Evolutionary conservation across 2,888 invertebrate species (phyloP), one percentile per base, ranked within the genome.

Genomic region (Caenorhabditis angaria): DNA sequence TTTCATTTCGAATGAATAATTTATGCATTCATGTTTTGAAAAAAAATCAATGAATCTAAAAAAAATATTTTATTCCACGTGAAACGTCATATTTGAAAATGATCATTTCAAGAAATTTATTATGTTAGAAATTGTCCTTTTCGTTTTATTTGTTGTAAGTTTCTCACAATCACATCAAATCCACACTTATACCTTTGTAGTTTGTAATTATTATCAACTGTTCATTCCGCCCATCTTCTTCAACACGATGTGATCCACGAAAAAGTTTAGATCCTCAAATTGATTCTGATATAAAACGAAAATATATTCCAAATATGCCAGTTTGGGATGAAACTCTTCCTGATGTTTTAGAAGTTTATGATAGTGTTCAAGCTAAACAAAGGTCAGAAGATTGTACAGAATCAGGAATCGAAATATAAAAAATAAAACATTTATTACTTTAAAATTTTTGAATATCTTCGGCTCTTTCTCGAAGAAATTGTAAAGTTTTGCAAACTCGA

Each of bases 401-500:
- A 14, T 41, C 41, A 18, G 41, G 41, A 10, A 41, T 41, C 18
- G 41, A 41, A 41, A 41, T 41, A 12, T 14, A n/a, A n/a, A n/a
- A n/a, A 35, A 58, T 27, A 54, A 25, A 54, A 54, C 25, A 54
- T 24, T 51, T 24, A 51, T 51, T 18, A 6, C 51, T 24, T 51
- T 22, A 24, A 22, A 51, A 24, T 27, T 54, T 25, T 58, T 35
- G 35, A 3, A 58, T 41, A 47, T 58, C 25, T 6, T 35, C 18
- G 2, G 58, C 35, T 25, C 58, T 2, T 35, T 58, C 58, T 50
- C 29, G 48, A 18, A 60, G n/a, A n/a, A 60, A 32, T 50, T 50
- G 27, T 22, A 62, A 35, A 22, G 62, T 62, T 14, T 29, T 22
- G n/a, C 50, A 51, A 12, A 62, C 55, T 24, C 14, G 4, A 3